Conservation (phyloP, 2,888 invertebrate genomes). For the Leptinotarsa tumamoca region DNA sequence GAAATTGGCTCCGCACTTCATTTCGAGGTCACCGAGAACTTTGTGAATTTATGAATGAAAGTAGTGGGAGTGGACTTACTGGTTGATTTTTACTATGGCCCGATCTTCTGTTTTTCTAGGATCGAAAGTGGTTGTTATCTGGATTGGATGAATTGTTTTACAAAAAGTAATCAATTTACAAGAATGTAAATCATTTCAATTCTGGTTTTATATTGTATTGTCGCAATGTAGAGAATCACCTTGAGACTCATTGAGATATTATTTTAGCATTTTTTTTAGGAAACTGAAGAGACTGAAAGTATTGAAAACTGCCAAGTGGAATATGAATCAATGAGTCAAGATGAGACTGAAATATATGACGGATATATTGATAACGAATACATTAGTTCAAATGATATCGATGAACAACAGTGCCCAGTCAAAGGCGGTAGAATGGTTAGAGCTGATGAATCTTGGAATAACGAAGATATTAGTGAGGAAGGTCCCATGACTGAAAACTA, state of each 20-base stretch:
- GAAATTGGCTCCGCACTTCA: no score
- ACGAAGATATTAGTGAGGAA: slow-evolving; percentile 52
- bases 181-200: not conserved
- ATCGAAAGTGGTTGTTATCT: no score
- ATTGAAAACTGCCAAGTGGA: slow-evolving; percentile 26
- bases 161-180: no score
- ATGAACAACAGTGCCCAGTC: slow-evolving; percentile 54
- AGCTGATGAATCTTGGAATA: slow-evolving; percentile 72
- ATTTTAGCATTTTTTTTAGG: slow-evolving; percentile 33
- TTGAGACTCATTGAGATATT: no score
- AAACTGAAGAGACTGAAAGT: slow-evolving; percentile 48
- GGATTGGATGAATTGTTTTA: not conserved
- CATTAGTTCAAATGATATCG: slow-evolving; percentile 59
- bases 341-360: slow-evolving; percentile 27
- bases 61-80: no score
- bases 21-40: no score
- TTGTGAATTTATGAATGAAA: no score
- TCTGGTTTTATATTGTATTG: not conserved
- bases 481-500: slow-evolving; percentile 55
- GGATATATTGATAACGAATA: slow-evolving; percentile 30
- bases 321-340: slow-evolving; percentile 31
- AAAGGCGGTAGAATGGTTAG: slow-evolving; percentile 69
- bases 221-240: not conserved
- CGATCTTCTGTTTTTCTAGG: no score
- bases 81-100: no score